These are phyloP conservation scores for Polydrusus tereticollis DNA, from an alignment of 2,888 invertebrate species.

Conservation along the genomic window DNA sequence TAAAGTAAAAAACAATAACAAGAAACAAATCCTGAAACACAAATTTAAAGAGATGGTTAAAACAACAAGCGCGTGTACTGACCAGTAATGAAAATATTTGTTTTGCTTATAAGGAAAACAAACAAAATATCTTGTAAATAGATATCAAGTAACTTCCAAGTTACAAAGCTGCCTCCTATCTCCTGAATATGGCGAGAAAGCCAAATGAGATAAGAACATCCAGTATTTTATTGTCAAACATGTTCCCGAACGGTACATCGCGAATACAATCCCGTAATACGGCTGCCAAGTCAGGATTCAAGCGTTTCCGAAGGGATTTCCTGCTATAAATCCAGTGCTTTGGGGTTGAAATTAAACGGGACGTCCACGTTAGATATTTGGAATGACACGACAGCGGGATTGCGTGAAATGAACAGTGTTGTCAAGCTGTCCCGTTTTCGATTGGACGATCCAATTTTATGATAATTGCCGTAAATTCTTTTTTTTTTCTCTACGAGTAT, in stretches of 20 bases:
- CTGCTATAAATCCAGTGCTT: conserved; percentile 40
- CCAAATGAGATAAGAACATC: conserved; percentile 6
- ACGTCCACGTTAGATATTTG: conserved; percentile 30
- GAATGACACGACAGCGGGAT: conserved; percentile 30
- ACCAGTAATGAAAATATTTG: too few relatives aligned
- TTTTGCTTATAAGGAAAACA: too few relatives aligned
- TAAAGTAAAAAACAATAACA: too few relatives aligned
- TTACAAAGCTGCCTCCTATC: neutral
- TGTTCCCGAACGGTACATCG: conserved; percentile 11
- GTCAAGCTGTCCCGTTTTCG: neutral
- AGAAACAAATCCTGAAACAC: too few relatives aligned
- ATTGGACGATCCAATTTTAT: neutral
- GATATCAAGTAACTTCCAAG: too few relatives aligned
- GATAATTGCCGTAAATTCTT: too few relatives aligned
- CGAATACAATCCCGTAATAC: conserved; percentile 37
- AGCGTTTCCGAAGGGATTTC: conserved; percentile 45
- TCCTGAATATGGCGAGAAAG: neutral
- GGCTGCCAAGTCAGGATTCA: conserved; percentile 37
- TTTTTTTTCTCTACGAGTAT: too few relatives aligned
- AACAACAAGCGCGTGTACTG: too few relatives aligned
- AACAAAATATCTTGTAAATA: too few relatives aligned
- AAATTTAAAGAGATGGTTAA: too few relatives aligned
- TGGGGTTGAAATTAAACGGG: conserved; percentile 38
- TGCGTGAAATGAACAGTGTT: conserved; percentile 5
- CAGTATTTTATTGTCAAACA: conserved; percentile 20